phyloP scores from a whole-genome alignment of 2,113 vertebrate species.

The Meriones unguiculatus region DNA sequence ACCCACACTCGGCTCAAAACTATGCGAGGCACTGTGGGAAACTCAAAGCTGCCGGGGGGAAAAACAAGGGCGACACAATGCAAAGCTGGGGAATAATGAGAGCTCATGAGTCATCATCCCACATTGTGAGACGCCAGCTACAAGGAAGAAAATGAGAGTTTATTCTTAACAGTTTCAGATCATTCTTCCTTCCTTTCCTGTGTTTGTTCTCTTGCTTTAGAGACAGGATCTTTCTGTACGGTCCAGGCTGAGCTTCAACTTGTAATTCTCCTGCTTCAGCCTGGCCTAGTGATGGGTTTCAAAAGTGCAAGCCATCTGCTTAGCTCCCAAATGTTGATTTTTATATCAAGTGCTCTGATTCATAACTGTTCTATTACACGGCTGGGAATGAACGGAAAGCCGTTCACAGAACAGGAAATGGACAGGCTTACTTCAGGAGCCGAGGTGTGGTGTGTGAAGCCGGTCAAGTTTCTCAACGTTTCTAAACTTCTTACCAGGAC shows the following conservation, averaged over 20 bases:
- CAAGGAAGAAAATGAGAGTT: neutral
- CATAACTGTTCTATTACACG: neutral
- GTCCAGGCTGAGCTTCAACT: neutral
- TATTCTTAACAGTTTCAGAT: conserved; percentile 27
- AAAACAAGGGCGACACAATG: neutral
- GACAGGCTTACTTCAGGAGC: neutral
- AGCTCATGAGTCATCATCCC: neutral
- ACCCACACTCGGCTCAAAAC: neutral
- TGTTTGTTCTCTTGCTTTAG: neutral
- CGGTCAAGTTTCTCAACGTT: neutral
- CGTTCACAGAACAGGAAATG: accelerated
- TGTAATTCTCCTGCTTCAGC: neutral
- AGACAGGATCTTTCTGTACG: neutral
- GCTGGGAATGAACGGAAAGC: neutral
- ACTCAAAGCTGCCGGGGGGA: neutral
- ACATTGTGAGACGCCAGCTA: neutral
- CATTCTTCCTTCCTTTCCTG: neutral
- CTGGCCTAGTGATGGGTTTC: neutral
- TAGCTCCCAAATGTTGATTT: neutral
- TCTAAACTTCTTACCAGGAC: neutral
- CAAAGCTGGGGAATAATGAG: neutral
- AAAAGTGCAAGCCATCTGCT: neutral
- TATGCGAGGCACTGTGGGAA: neutral
- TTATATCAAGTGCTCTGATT: neutral
- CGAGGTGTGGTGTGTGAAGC: neutral